Percentiles rank a stretch among this genome's conserved stretches.
phyloP scores from a whole-genome alignment of 2,113 vertebrate genomes.

The Seriola dumerili region DNA sequence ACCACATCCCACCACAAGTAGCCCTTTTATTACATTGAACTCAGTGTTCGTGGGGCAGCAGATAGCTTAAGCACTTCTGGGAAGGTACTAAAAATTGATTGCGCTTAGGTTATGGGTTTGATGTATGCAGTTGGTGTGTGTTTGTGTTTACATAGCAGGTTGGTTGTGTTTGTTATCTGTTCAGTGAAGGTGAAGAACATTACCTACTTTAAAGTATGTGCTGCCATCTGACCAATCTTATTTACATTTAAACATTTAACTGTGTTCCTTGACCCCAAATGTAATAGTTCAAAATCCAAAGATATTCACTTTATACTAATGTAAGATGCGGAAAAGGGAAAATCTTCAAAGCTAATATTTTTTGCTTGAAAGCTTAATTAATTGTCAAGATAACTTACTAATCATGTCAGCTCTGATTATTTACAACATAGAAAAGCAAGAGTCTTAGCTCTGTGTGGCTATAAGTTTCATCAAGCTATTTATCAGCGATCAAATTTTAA shows the following conservation, averaged over 20 bases:
- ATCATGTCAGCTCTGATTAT: not conserved
- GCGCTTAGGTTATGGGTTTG: slow-evolving; percentile 40
- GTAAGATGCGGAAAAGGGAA: not conserved
- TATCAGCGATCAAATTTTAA: not conserved
- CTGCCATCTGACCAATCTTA: not conserved
- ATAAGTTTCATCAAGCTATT: not conserved
- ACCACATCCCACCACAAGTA: slow-evolving; percentile 70
- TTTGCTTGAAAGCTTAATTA: not conserved
- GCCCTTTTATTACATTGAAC: slow-evolving; percentile 65
- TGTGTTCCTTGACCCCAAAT: not conserved
- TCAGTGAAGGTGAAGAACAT: slow-evolving; percentile 27
- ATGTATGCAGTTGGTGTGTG: slow-evolving; percentile 37
- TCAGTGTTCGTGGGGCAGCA: slow-evolving; percentile 51
- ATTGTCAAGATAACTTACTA: not conserved
- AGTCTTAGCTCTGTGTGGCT: not conserved
- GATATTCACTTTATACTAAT: not conserved
- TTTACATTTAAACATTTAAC: not conserved
- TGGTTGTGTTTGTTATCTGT: slow-evolving; percentile 43
- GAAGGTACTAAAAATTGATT: slow-evolving; percentile 63
- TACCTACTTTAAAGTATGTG: slow-evolving; percentile 6
- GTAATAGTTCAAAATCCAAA: not conserved
- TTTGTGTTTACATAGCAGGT: slow-evolving; percentile 35
- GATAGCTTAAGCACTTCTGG: slow-evolving; percentile 44
- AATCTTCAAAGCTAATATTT: not conserved
- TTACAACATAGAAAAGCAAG: not conserved